Base-by-base conservation (phyloP, 2,797 vertebrate genomes). In the Peromyscus aztecus region DNA sequence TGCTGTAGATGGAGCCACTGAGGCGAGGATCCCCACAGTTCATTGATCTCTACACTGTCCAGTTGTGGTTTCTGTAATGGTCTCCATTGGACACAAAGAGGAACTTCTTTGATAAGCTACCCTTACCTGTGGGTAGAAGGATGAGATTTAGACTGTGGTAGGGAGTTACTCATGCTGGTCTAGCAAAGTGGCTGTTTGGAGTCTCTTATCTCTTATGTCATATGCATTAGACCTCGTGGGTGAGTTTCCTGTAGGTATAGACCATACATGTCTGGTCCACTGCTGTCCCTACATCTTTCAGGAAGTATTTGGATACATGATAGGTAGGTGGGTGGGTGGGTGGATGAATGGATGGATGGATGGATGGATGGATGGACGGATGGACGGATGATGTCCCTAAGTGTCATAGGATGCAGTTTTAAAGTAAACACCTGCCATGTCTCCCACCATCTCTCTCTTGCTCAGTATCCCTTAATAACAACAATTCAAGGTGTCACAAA, bases 381-480 rank as follows among this genome's bases (percentile, higher is more conserved):
- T 83, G 78, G 55, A 49, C 19, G 31, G 80, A 61, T 69, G 37
- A 37, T 63, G 27, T 71, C 27, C 49, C 67, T 55, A 31, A 13
- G 85, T 57, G 63, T 94, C 55, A 12, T n/a, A 86, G 67, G 94
- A 83, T 40, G 5, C 2, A 29, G 1, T 31, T 95, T 97, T 59
- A 61, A 94, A 78, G 10, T 29, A 89, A 80, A 40, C 4, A 43
- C 0, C 1, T 67, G 16, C 83, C 82, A 49, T 8, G 0, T 81
- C 78, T 91, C 52, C 63, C 87, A 19, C 1, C 24, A 49, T 73
- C 43, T 49, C 57, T 86, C 46, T 89, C 84, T 52, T 69, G 3
- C 46, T 76, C 6, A 4, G 10, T 55, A 8, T 82, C 85, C 67
- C 94, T 87, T 93, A 95, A 52, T 85, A 73, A 49, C 10, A 77